Evolutionary conservation across 2,888 invertebrate species (phyloP).

Genomic region (Xestia xanthographa): DNA sequence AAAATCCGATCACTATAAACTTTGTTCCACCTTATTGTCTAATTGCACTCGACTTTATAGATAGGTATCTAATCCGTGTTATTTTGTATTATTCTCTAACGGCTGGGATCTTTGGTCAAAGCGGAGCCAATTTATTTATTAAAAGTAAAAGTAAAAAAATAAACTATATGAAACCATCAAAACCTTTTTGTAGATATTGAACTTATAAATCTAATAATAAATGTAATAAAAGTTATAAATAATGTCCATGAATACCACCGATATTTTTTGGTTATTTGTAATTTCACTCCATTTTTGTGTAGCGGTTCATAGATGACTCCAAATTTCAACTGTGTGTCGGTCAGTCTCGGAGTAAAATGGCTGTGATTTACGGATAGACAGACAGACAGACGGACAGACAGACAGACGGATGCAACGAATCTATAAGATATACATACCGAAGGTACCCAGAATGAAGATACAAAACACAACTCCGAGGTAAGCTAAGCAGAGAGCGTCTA

Average conservation of each 20-base stretch:
- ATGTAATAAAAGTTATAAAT: too few species aligned
- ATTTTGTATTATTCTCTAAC: not conserved
- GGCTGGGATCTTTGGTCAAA: not conserved
- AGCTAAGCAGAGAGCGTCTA: constrained; percentile 93
- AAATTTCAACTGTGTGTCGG: too few species aligned
- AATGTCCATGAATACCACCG: too few species aligned
- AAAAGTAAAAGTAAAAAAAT: not conserved
- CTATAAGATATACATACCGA: constrained; percentile 85
- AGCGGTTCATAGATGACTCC: too few species aligned
- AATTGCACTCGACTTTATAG: too few species aligned
- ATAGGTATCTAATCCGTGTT: not conserved
- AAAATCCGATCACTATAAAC: too few species aligned
- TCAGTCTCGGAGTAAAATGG: not conserved
- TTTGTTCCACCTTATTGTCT: too few species aligned
- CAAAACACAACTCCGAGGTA: constrained; percentile 92
- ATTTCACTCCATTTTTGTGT: too few species aligned
- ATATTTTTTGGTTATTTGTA: not conserved
- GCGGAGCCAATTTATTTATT: not conserved
- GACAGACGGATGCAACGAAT: not conserved
- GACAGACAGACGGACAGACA: too few species aligned
- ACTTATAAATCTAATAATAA: not conserved
- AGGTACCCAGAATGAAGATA: constrained; percentile 91
- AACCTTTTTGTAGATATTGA: not conserved
- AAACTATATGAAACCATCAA: not conserved
- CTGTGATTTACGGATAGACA: not conserved